phyloP scores from a whole-genome alignment of 2,888 invertebrate genomes.

The Hydrotaea diabolus region DNA sequence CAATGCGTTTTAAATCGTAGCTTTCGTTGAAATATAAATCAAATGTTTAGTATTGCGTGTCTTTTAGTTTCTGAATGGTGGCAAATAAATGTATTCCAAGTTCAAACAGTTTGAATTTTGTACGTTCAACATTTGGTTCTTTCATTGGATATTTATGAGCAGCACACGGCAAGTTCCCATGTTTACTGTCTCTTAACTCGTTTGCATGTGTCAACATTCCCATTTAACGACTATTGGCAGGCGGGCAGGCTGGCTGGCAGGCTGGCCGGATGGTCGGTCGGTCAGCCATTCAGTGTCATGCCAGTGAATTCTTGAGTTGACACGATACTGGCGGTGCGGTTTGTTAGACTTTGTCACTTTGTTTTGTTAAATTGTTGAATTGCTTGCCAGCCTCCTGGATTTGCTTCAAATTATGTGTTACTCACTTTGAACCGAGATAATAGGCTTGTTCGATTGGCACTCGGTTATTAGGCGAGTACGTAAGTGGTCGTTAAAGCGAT shows the following conservation, averaged over 20 bases:
- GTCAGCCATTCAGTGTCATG: background rate
- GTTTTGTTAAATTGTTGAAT: background rate
- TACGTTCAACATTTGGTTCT: background rate
- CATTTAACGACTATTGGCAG: background rate
- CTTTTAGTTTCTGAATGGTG: background rate
- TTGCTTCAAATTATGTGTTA: no score
- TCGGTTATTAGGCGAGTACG: no score
- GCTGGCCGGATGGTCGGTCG: background rate
- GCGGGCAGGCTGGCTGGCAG: no score
- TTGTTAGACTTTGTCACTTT: background rate
- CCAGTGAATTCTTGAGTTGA: background rate
- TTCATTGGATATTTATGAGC: background rate
- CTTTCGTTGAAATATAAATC: background rate
- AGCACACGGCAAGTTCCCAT: background rate
- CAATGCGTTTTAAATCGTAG: no score
- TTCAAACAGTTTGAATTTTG: background rate
- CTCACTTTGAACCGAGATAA: no score
- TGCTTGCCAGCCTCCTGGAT: no score
- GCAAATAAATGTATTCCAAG: background rate
- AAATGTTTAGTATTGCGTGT: background rate
- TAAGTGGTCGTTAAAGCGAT: no score
- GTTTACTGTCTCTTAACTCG: background rate
- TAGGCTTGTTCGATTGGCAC: no score
- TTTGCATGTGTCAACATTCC: conserved; percentile 13
- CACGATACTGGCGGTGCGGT: background rate